phyloP scores from a whole-genome alignment of 2,797 vertebrate genomes.

The Rhinatrema bivittatum region DNA sequence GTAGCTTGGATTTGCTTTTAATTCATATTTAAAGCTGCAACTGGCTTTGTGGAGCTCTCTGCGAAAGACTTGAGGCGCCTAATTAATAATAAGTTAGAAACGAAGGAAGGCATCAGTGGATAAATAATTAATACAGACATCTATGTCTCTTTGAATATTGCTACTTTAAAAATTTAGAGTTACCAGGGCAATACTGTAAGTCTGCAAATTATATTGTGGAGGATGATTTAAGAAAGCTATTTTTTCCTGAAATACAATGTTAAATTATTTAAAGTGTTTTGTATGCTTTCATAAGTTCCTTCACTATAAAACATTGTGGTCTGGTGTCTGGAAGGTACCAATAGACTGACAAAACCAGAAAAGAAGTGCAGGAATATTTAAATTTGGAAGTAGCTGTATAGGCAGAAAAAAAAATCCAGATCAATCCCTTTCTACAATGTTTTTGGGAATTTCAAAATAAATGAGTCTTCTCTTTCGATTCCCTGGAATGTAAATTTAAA shows the following conservation, averaged over 20 bases:
- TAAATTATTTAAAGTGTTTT: conserved; percentile 66
- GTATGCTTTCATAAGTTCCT: conserved; percentile 52
- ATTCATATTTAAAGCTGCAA: conserved; percentile 80
- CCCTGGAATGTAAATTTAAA: too few relatives aligned
- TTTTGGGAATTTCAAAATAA: too few relatives aligned
- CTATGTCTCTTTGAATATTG: conserved; percentile 70
- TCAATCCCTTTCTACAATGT: too few relatives aligned
- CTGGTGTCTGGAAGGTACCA: conserved; percentile 29
- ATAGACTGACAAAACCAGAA: background rate
- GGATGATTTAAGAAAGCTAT: conserved; percentile 64
- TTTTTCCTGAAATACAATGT: conserved; percentile 56
- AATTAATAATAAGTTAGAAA: conserved; percentile 84
- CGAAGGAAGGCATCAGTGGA: conserved; percentile 68
- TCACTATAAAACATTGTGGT: conserved; percentile 47
- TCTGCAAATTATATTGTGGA: conserved; percentile 56
- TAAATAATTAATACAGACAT: conserved; percentile 75
- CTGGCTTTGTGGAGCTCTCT: conserved; percentile 65
- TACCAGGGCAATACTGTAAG: conserved; percentile 54
- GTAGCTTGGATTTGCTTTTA: conserved; percentile 77
- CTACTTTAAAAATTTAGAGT: conserved; percentile 66
- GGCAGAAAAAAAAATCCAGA: too few relatives aligned
- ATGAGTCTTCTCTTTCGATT: too few relatives aligned
- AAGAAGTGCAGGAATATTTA: background rate
- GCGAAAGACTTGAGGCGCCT: conserved; percentile 72
- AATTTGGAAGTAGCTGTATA: background rate